Base-by-base conservation (phyloP, 2,113 vertebrate species). In the Naja naja region DNA sequence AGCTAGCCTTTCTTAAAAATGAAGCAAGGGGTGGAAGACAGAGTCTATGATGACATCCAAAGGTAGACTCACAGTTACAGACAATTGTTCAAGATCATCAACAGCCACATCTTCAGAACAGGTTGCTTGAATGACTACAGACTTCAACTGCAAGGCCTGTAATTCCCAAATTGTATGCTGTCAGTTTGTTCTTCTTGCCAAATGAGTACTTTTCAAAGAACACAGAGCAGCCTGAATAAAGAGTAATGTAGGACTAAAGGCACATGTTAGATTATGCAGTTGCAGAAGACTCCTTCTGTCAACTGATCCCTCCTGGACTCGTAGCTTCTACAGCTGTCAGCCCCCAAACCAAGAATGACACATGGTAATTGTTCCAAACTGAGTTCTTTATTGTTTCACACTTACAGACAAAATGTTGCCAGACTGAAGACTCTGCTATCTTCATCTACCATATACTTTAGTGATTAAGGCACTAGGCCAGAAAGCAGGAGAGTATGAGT, bases 71-170 rank as follows among this genome's bases (percentile, higher is more conserved):
- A 55, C 56, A 30, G 54, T 92, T 94, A 10, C 0, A 23, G 81
- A 4, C 7, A 94, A 95, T 94, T n/a, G 88, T 93, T 91, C 92
- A 93, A 94, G 92, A 89, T 74, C 64, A 95, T 94, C 90, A 95
- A 91, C 94, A 56, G 92, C 0, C 0, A 90, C 94, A 92, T 91
- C 55, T 92, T 95, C 95, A 52, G 93, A 12, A 89, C 89, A 91
- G 88, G 89, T 93, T 92, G 94, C n/a, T 49, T 89, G 89, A 93
- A 95, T 90, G 93, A 39, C 34, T 92, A 92, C 55, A 92, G 91
- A 95, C 91, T 27, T 96, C 90, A 49, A 27, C 39, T 1, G 5
- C 25, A 23, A 85, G 18, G 7, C 14, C 69, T 89, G 88, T 85
- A 56, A 89, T 56, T 58, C 27, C 64, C 25, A 74, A 47, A 85